Conservation (phyloP, 2,888 invertebrate species). For the Carabus problematicus region DNA sequence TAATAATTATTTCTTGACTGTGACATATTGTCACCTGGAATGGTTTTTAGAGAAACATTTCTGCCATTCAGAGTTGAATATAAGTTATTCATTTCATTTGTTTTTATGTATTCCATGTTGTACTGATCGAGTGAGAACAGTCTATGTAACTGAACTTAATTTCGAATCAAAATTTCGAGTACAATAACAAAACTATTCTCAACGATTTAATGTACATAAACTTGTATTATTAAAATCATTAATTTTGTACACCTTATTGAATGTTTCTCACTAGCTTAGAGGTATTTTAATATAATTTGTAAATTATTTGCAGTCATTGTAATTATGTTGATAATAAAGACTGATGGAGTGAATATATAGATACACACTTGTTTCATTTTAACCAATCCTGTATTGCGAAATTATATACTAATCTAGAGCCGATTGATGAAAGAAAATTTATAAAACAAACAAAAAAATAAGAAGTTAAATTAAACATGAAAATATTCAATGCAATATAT, state of each 20-base stretch:
- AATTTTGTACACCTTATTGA: constrained; percentile 5
- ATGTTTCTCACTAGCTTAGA: constrained; percentile 6
- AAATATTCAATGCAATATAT: too few relatives aligned
- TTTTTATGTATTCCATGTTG: too few relatives aligned
- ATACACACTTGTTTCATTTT: background rate
- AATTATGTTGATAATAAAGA: constrained; percentile 18
- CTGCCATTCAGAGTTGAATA: background rate
- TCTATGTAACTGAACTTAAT: background rate
- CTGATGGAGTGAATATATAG: constrained; percentile 13
- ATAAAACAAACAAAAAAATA: background rate
- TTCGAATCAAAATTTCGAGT: background rate
- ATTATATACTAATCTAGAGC: background rate
- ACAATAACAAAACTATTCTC: background rate
- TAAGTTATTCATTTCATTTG: background rate
- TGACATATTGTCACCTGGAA: background rate
- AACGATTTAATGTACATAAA: background rate
- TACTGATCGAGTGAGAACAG: background rate
- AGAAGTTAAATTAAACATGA: too few relatives aligned
- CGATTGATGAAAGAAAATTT: background rate
- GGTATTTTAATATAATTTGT: constrained; percentile 9
- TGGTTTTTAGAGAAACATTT: background rate
- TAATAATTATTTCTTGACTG: background rate
- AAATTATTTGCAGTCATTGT: constrained; percentile 17
- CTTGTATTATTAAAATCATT: background rate
- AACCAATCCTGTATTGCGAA: background rate